Base-by-base conservation (phyloP, 2,888 invertebrate species). In the Azorinus chamasolen region DNA sequence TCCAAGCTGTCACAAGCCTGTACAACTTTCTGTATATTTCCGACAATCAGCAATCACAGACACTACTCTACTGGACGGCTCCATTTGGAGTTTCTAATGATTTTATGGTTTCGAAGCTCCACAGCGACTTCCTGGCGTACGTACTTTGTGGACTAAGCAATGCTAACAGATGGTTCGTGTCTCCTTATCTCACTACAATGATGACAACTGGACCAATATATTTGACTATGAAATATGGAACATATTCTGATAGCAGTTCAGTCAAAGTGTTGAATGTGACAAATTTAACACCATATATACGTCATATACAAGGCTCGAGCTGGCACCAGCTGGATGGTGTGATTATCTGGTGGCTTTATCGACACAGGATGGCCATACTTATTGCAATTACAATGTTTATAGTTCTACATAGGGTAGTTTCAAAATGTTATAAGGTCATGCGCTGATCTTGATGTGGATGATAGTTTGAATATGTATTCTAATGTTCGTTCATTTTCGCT, bases 131-230 rank as follows among this genome's bases (percentile, higher is more conserved):
- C 39, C 50, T 73, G 37, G 39, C 45, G n/a, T 39, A 66, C n/a
- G 66, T 79, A 4, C 14, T 79, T 2, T 65, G 74, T 53, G 74
- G 73, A 1, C 51, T 79, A 1, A 41, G 32, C 3, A 37, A 46
- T 6, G 65, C 74, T 0, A 61, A 79, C 24, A 41, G 45, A 14
- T 70, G 74, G 74, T 79, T 63, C 25, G 37, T 65, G 6, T 46
- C 74, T 5, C 79, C 79, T 4, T 79, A 64, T 48, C 5, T 74
- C 12, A 79, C 79, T 20, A 74, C 68, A 0, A 58, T 79, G 69
- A 41, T 74, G 45, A 54, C 73, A 37, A 79, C 79, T 14, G 79
- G 79, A 20, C 79, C 79, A 39, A 16, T 63, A 12, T 78, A 61
- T 54, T 41, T 78, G 20, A 43, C 68, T 20, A 24, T 48, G 1